Base-by-base conservation (phyloP, 2,888 invertebrate species). In the Drosophila meridiana region DNA sequence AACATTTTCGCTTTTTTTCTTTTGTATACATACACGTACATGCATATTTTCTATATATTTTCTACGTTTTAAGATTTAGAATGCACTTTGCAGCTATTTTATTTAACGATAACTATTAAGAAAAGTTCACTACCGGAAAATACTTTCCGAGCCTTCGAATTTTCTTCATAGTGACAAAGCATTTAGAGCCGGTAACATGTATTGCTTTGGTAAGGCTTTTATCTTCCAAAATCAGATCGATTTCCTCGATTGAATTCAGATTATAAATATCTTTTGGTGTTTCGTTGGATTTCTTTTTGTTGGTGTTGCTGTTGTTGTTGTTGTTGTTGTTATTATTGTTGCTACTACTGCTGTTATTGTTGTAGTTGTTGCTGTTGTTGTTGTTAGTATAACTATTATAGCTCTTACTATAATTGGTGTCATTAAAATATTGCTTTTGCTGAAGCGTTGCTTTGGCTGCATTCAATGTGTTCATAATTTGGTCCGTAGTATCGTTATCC, bases 111-210 rank as follows among this genome's bases (percentile, higher is more conserved):
- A 64, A 73, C 77, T 78, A 78, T 77, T 73, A 75, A 85, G 92
- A 92, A 84, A 92, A 92, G 81, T 92, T 92, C 76, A 92, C 91
- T 78, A 96, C 95, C 72, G 96, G 95, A 90, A 96, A 95, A 86
- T 96, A 96, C 70, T 95, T 95, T 53, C 95, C 95, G 50, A 96
- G 93, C 80, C 96, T 93, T 94, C 94, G 92, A 95, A 94, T 90
- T 95, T 95, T 92, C 93, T 94, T 87, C 93, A 93, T 90, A 81
- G 92, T 91, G 67, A 92, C 91, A 85, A 92, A 91, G 85, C 91
- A 92, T 90, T 92, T 92, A 82, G 93, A 92, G 82, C 92, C 91
- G 71, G 92, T 91, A 63, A 91, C 90, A 78, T 92, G 89, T 74
- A 93, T 90, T 83, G 92, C 90, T 90, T 92, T 93, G 77, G 92